A percentile compares a stretch with the other conserved stretches of the same genome.
Evolutionary conservation across 2,797 vertebrate species (phyloP).

Genomic region (Spondyliosoma cantharus): DNA sequence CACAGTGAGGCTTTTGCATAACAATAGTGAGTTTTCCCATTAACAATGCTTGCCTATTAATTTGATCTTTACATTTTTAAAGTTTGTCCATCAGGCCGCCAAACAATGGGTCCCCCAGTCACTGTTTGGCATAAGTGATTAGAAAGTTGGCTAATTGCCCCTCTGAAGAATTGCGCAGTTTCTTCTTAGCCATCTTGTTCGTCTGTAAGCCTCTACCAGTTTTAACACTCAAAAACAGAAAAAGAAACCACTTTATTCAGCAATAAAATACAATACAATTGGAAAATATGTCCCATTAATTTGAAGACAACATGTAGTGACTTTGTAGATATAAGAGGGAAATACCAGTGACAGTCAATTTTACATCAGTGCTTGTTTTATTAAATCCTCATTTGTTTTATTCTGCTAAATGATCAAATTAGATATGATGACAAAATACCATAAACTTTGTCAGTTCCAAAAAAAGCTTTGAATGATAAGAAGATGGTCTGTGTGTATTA

Average conservation of each 20-base stretch:
- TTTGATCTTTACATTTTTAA: slow-evolving; percentile 82
- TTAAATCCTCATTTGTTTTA: background rate
- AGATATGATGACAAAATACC: background rate
- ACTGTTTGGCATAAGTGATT: slow-evolving; percentile 72
- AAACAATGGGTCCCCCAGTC: slow-evolving; percentile 68
- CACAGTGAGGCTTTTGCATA: slow-evolving; percentile 84
- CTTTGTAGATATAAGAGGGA: background rate
- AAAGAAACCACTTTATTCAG: slow-evolving; percentile 33
- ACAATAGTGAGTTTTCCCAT: slow-evolving; percentile 80
- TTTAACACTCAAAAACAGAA: slow-evolving; percentile 37
- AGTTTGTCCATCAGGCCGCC: slow-evolving; percentile 81
- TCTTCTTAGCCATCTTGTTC: slow-evolving; percentile 42
- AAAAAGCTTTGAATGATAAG: background rate
- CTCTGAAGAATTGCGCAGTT: slow-evolving; percentile 69
- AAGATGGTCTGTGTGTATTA: background rate
- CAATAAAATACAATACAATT: slow-evolving; percentile 19
- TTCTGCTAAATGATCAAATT: background rate
- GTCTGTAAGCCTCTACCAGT: slow-evolving; percentile 25
- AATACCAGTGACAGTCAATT: background rate
- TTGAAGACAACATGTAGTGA: background rate
- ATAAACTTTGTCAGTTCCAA: background rate
- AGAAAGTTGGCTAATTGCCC: slow-evolving; percentile 79
- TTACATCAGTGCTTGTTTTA: background rate
- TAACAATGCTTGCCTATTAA: slow-evolving; percentile 82
- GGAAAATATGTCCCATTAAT: slow-evolving; percentile 2